Percentiles rank a stretch among this genome's conserved stretches.
These are phyloP conservation scores for Leucophora obtusa DNA, from an alignment of 2,888 invertebrate species.

Conservation along the genomic window DNA sequence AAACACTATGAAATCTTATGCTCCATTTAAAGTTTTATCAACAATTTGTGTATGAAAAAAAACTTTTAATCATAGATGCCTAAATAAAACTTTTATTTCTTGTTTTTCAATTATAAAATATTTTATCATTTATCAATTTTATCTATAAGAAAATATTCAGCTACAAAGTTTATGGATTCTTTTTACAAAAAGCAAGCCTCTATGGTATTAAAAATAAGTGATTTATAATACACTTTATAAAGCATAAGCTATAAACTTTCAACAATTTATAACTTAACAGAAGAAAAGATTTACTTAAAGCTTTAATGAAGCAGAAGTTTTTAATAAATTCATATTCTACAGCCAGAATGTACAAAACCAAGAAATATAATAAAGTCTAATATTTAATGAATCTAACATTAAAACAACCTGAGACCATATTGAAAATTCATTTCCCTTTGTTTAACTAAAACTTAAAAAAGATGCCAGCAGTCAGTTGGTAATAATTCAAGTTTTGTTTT, in stretches of 20 bases:
- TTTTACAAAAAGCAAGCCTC: not conserved
- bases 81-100: not conserved
- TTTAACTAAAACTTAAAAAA: constrained; percentile 1
- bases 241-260: constrained; percentile 11
- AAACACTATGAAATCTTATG: no score
- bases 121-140: not conserved
- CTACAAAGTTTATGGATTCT: not conserved
- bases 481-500: constrained; percentile 5
- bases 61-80: not conserved
- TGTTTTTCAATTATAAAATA: not conserved
- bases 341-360: not conserved
- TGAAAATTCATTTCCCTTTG: constrained; percentile 16
- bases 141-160: not conserved
- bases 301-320: constrained; percentile 20
- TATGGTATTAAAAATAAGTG: constrained; percentile 4
- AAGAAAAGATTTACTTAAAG: constrained; percentile 2
- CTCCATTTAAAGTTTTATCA: no score
- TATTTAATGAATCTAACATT: constrained; percentile 25
- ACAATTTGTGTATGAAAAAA: not conserved
- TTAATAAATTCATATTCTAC: constrained; percentile 15
- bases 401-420: constrained; percentile 21
- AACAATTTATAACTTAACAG: constrained; percentile 1
- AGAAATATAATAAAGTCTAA: constrained; percentile 7
- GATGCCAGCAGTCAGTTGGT: not conserved
- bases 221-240: constrained; percentile 21